Percentiles rank a stretch among this genome's conserved stretches.
Evolutionary conservation across 2,113 vertebrate species (phyloP).

Genomic region (Progne subis): DNA sequence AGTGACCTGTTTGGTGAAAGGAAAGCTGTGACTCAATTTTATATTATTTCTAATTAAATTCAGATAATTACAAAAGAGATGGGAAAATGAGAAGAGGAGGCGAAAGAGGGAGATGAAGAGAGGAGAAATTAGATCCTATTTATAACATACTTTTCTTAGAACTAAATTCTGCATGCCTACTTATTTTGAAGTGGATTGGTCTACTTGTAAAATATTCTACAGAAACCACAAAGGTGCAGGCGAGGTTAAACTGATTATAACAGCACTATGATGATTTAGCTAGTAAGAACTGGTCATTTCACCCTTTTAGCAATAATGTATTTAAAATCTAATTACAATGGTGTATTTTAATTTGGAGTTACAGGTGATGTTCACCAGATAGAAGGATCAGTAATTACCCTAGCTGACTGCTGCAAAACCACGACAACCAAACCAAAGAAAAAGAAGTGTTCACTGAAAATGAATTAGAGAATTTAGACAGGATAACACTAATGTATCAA

Average conservation of each 20-base stretch:
- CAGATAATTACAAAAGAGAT: not conserved
- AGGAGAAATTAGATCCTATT: not conserved
- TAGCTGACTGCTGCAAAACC: not conserved
- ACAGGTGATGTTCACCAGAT: not conserved
- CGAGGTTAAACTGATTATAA: constrained; percentile 14
- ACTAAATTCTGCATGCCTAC: not conserved
- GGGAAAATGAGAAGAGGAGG: not conserved
- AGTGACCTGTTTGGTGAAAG: not conserved
- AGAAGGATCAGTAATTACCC: not conserved
- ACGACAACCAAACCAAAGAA: not conserved
- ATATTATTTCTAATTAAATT: constrained; percentile 56
- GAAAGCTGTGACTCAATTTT: constrained; percentile 37
- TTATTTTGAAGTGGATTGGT: not conserved
- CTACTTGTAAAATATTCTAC: not conserved
- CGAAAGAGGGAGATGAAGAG: not conserved
- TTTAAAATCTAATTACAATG: constrained; percentile 22
- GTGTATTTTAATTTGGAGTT: not conserved
- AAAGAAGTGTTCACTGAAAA: not conserved
- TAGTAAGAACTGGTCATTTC: not conserved
- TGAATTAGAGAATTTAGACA: not conserved
- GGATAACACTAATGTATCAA: not conserved
- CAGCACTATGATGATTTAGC: not conserved
- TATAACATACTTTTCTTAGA: not conserved
- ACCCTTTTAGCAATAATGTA: not conserved
- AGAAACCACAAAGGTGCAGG: not conserved